These are phyloP conservation scores for Gallinago stenura DNA, from an alignment of 2,797 vertebrate species.

Conservation along the genomic window DNA sequence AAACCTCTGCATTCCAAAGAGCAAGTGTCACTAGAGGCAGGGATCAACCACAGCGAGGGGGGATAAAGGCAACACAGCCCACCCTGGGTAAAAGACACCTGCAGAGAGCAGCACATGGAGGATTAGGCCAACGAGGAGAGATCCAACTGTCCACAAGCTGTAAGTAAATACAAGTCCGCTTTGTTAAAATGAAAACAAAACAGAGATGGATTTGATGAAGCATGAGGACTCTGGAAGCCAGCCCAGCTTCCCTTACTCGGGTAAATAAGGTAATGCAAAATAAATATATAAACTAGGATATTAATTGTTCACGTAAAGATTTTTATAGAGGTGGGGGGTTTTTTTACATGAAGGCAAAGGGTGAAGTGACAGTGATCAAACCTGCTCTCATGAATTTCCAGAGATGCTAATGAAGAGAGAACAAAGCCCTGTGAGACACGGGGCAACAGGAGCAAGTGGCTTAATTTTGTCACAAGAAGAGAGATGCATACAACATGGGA, in stretches of 20 bases:
- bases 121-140: background rate
- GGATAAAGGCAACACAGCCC: background rate
- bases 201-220: background rate
- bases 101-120: background rate
- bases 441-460: background rate
- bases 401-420: background rate
- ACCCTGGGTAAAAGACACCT: background rate
- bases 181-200: constrained; percentile 20
- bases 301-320: background rate
- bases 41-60: fast-evolving
- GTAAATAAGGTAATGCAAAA: constrained; percentile 5
- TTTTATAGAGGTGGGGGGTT: background rate
- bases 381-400: background rate
- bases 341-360: background rate
- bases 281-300: background rate
- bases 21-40: background rate
- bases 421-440: background rate
- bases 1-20: background rate
- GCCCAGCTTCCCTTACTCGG: background rate
- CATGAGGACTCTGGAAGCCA: background rate
- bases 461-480: background rate
- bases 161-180: background rate
- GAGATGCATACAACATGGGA: background rate
- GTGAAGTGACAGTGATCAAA: background rate
- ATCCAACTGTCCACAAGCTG: background rate